These are phyloP conservation scores for Scomber colias DNA, from an alignment of 2,113 vertebrate species.

Conservation along the genomic window DNA sequence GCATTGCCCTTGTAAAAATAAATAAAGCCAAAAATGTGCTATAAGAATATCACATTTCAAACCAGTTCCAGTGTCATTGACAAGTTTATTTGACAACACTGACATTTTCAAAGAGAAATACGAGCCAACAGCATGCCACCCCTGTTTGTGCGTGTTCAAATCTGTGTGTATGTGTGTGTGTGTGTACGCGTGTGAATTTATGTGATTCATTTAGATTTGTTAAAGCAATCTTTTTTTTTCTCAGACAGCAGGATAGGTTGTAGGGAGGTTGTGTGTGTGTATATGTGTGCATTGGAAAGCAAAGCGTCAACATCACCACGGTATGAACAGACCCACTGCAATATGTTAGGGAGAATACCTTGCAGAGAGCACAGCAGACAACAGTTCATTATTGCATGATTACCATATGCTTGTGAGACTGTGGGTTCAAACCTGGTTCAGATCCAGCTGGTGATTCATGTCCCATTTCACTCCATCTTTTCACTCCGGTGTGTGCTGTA, in stretches of 20 bases:
- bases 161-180: conserved; percentile 2
- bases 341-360: conserved; percentile 66
- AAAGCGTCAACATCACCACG: not conserved
- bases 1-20: no score
- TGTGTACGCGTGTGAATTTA: not conserved
- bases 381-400: conserved; percentile 71
- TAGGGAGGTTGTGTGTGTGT: not conserved
- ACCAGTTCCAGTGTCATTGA: not conserved
- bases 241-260: not conserved
- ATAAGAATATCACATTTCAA: not conserved
- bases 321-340: conserved; percentile 57
- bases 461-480: conserved; percentile 35
- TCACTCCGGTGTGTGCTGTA: conserved; percentile 5
- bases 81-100: conserved; percentile 14
- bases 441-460: conserved; percentile 68
- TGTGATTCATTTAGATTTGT: conserved; percentile 24
- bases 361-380: conserved; percentile 59
- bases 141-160: conserved; percentile 2
- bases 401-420: conserved; percentile 72
- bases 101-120: conserved; percentile 38
- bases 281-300: not conserved
- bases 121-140: not conserved
- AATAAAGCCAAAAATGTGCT: not conserved
- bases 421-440: conserved; percentile 68
- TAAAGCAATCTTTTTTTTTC: conserved; percentile 28